phyloP scores from a whole-genome alignment of 1,140 invertebrate genomes.

The Hycleus phaleratus region DNA sequence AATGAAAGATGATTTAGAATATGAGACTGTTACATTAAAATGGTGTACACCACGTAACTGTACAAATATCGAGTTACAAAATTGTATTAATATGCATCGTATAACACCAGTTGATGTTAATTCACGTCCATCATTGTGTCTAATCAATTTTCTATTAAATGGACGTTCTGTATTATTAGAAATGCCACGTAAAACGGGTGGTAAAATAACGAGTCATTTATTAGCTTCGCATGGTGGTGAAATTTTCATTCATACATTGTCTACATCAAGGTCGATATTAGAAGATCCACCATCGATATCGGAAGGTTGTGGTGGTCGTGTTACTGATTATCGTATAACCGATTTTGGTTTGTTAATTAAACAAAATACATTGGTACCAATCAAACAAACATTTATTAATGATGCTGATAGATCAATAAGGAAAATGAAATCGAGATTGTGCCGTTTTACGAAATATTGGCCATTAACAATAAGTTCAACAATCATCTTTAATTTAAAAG shows the following conservation, averaged over 20 bases:
- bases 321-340: conserved; percentile 83
- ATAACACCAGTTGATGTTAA: conserved; percentile 96
- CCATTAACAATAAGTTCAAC: conserved; percentile 87
- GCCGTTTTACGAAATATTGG: conserved; percentile 82
- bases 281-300: conserved; percentile 94
- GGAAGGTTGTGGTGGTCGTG: conserved; percentile 85
- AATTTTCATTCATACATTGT: conserved; percentile 90
- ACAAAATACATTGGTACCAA: conserved; percentile 69
- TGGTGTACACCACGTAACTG: conserved; percentile 92
- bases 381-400: conserved; percentile 43
- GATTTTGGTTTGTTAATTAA: conserved; percentile 87
- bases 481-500: conserved; percentile 79
- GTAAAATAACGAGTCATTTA: conserved; percentile 87
- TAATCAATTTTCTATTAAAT: conserved; percentile 92
- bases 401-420: conserved; percentile 43
- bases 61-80: conserved; percentile 67
- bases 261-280: conserved; percentile 75
- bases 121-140: conserved; percentile 85
- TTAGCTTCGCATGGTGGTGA: conserved; percentile 90
- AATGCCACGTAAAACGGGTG: conserved; percentile 79
- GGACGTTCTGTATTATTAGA: conserved; percentile 92
- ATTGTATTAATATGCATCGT: conserved; percentile 74
- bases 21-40: conserved; percentile 74
- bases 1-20: conserved; percentile 46
- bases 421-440: conserved; percentile 60